Conservation (phyloP, 2,797 vertebrate species). For the Avahi laniger region DNA sequence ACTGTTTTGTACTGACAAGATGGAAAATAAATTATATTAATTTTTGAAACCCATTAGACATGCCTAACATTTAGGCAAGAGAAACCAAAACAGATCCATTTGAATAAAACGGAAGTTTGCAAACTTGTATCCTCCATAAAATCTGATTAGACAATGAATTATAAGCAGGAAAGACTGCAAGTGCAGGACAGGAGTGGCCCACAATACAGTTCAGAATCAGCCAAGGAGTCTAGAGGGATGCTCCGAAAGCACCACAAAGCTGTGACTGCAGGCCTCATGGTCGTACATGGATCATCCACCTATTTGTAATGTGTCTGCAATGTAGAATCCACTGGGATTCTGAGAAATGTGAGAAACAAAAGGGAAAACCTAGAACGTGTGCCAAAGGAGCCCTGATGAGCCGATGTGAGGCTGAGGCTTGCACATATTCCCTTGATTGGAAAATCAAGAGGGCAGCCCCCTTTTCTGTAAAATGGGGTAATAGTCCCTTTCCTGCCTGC, state of each 20-base stretch:
- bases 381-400: neutral
- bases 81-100: neutral
- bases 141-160: neutral
- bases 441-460: neutral
- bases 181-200: neutral
- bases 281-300: neutral
- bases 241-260: neutral
- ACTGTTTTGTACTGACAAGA: slow-evolving; percentile 33
- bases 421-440: neutral
- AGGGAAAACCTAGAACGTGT: neutral
- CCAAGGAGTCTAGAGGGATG: neutral
- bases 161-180: neutral
- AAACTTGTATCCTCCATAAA: neutral
- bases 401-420: neutral
- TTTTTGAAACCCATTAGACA: slow-evolving; percentile 54
- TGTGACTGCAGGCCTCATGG: neutral
- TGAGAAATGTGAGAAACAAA: neutral
- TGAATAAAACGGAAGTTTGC: slow-evolving; percentile 4
- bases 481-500: neutral
- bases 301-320: neutral
- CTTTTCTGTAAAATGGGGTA: neutral
- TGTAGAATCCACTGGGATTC: neutral
- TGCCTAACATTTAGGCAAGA: slow-evolving; percentile 73
- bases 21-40: slow-evolving; percentile 74
- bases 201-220: neutral